Base-by-base conservation (phyloP, 2,797 vertebrate species). In the Vireo griseus region DNA sequence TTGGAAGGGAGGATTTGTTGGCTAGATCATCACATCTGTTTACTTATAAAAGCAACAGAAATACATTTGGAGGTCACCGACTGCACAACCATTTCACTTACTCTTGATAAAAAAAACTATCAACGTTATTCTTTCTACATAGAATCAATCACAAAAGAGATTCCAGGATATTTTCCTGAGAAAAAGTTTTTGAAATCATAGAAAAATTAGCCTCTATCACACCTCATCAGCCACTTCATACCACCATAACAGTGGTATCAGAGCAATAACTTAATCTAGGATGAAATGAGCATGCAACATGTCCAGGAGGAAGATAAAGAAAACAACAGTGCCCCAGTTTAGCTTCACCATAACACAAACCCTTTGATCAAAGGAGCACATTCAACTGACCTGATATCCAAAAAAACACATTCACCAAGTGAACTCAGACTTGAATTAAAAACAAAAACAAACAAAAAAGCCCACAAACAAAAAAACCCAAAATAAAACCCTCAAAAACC, bases 1-100 rank as follows among this genome's bases (percentile, higher is more conserved):
- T 97, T 97, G 95, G 92, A 68, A 96, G 81, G 86, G 82, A 96
- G 92, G 95, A 96, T 97, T 95, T 96, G 94, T 96, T 95, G 93
- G 86, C 93, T 82, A 84, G 89, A 96, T 84, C 94, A 82, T 75
- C 89, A 96, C 96, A 95, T 92, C 96, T 96, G 95, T 97, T 97
- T 97, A 86, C 94, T 94, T 94, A 86, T 19, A 95, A 92, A 96
- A 68, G 40, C 62, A 94, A 93, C 40, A 88, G 88, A 96, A 96
- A 96, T 90, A 88, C 83, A 82, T 94, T 96, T 92, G 67, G 93
- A 95, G 95, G 95, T 96, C 93, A 91, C 33, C 82, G 74, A 51
- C 67, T 86, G 74, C 59, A 88, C 59, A 93, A 72, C 50, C 78
- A 39, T 93, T 96, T 94, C 48, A 57, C 26, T 62, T 37, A 63